Conservation (phyloP, 2,797 vertebrate genomes). For the Enoplosus armatus region DNA sequence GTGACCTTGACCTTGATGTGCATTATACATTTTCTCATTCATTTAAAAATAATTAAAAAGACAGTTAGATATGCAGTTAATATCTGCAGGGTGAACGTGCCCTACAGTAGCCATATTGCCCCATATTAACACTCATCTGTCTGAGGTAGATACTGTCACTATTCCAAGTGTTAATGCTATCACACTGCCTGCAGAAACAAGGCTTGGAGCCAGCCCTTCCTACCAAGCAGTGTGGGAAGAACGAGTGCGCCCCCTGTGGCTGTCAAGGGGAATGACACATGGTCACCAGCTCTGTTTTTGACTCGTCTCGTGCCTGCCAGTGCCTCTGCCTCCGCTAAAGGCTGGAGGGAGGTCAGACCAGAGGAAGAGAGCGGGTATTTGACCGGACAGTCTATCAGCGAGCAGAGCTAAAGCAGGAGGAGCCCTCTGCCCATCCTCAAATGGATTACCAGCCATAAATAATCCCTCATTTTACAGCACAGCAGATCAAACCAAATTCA, state of each 20-base stretch:
- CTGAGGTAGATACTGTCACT: conserved; percentile 52
- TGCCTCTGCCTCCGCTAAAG: conserved; percentile 26
- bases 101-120: conserved; percentile 28
- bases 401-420: conserved; percentile 50
- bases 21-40: background rate
- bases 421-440: conserved; percentile 46
- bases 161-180: conserved; percentile 62
- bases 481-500: conserved; percentile 56
- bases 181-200: conserved; percentile 75
- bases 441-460: conserved; percentile 60
- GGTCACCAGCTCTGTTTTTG: conserved; percentile 10
- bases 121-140: conserved; percentile 53
- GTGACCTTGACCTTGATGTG: conserved; percentile 68
- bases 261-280: conserved; percentile 76
- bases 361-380: conserved; percentile 42
- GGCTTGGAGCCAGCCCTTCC: conserved; percentile 52
- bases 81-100: conserved; percentile 7
- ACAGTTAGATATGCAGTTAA: background rate
- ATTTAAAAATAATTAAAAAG: background rate
- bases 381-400: conserved; percentile 37
- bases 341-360: conserved; percentile 58
- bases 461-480: conserved; percentile 52
- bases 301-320: conserved; percentile 41
- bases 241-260: conserved; percentile 79
- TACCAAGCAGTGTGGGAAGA: conserved; percentile 62